phyloP scores from a whole-genome alignment of 2,797 vertebrate species.

The Pogonophryne albipinna region DNA sequence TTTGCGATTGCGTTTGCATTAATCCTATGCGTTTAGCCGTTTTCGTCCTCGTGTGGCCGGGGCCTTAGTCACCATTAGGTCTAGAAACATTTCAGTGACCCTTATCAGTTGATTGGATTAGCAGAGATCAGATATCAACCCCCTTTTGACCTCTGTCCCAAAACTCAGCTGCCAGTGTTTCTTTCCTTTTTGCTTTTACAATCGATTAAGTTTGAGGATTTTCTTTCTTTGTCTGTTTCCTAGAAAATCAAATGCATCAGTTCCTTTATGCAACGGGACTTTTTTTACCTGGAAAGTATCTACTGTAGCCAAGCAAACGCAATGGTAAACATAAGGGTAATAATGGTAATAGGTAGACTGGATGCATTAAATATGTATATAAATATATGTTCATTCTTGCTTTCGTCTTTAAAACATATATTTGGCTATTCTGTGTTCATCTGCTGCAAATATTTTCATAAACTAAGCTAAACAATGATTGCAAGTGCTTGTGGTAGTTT shows the following conservation, averaged over 20 bases:
- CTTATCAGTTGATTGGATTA: constrained; percentile 46
- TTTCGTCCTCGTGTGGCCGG: too few species aligned
- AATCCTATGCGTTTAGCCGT: too few species aligned
- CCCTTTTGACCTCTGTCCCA: constrained; percentile 26
- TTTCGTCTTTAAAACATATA: too few species aligned
- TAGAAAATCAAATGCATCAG: neutral
- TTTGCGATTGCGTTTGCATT: too few species aligned
- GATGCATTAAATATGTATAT: neutral
- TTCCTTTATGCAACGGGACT: neutral
- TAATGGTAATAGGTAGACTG: too few species aligned
- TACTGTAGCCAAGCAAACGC: neutral
- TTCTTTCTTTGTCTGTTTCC: neutral
- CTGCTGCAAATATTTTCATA: too few species aligned
- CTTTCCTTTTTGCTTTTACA: neutral
- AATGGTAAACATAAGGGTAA: too few species aligned
- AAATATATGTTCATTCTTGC: too few species aligned
- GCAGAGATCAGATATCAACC: constrained; percentile 32
- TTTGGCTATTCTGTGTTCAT: too few species aligned
- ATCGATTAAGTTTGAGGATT: neutral
- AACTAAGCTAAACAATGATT: too few species aligned
- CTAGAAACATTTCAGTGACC: constrained; percentile 23
- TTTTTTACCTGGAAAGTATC: neutral
- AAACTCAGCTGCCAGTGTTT: neutral
- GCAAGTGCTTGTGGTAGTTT: too few species aligned
- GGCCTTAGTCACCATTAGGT: constrained; percentile 5